Conservation (phyloP, 2,113 vertebrate genomes). For the Syngnathus typhle region DNA sequence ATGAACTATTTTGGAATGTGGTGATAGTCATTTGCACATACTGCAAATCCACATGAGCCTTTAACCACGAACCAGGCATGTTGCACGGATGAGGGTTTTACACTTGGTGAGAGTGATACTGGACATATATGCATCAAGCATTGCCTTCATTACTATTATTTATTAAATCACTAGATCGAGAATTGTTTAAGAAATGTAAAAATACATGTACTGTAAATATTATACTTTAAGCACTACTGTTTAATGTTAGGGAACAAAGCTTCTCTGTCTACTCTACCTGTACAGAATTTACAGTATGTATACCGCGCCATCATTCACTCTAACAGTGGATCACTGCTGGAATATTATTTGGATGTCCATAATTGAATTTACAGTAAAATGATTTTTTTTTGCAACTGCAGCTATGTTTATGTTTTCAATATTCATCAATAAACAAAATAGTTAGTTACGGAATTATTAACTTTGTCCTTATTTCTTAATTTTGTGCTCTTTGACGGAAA, state of each 20-base stretch:
- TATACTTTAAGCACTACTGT: not conserved
- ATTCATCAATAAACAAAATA: not conserved
- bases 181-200: not conserved
- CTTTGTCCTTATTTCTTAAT: not conserved
- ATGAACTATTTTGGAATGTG: constrained; percentile 18
- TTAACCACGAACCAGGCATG: constrained; percentile 31
- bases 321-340: not conserved
- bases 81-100: constrained; percentile 33
- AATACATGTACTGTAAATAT: not conserved
- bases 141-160: not conserved
- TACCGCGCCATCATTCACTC: not conserved
- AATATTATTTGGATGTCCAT: not conserved
- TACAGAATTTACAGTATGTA: not conserved
- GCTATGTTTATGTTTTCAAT: not conserved
- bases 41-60: constrained; percentile 38
- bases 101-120: not conserved
- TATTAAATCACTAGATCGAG: not conserved
- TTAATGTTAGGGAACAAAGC: not conserved
- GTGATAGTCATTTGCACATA: constrained; percentile 17
- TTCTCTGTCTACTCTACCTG: not conserved
- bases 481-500: not conserved
- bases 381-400: not conserved
- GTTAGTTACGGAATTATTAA: not conserved
- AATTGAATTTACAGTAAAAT: constrained; percentile 24
- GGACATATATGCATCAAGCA: not conserved